Evolutionary conservation across 2,888 invertebrate species (phyloP).

Genomic region (Nesidiocoris tenuis): DNA sequence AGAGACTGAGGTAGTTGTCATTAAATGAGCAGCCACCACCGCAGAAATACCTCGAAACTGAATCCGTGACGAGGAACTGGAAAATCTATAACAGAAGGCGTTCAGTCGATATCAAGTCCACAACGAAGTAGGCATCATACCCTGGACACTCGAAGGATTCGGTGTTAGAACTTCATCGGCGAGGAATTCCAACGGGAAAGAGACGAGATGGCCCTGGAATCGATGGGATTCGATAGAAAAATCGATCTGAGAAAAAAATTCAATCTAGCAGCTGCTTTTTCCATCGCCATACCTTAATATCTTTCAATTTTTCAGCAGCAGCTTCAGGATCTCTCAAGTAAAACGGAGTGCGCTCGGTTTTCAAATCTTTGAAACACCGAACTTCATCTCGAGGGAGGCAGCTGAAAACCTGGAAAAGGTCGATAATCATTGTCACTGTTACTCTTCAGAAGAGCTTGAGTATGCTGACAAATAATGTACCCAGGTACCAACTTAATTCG

Average conservation of each 20-base stretch:
- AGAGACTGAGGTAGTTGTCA: no score
- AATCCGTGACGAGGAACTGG: no score
- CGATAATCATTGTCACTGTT: no score
- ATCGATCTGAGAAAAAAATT: no score
- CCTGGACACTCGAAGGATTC: slow-evolving; percentile 79
- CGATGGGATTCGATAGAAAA: no score
- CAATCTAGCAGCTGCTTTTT: no score
- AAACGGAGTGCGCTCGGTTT: slow-evolving; percentile 2
- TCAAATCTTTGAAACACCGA: slow-evolving; percentile 66
- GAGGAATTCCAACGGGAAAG: slow-evolving; percentile 87
- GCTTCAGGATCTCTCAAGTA: slow-evolving; percentile 11
- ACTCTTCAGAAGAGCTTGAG: no score
- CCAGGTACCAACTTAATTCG: no score
- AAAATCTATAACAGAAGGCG: no score
- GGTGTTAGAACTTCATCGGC: slow-evolving; percentile 82
- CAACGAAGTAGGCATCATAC: slow-evolving; percentile 85
- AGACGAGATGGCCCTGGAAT: slow-evolving; percentile 78
- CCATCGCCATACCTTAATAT: slow-evolving; percentile 46
- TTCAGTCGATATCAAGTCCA: slow-evolving; percentile 75
- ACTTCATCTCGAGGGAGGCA: slow-evolving; percentile 85
- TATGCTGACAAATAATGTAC: no score
- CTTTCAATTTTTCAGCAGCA: slow-evolving; percentile 30
- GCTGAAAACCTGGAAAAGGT: slow-evolving; percentile 71
- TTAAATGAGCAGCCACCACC: no score
- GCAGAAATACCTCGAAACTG: no score